Evolutionary conservation across 92 coral and sea anemone species (phyloP).

Genomic region (Epizoanthus ramosus): DNA sequence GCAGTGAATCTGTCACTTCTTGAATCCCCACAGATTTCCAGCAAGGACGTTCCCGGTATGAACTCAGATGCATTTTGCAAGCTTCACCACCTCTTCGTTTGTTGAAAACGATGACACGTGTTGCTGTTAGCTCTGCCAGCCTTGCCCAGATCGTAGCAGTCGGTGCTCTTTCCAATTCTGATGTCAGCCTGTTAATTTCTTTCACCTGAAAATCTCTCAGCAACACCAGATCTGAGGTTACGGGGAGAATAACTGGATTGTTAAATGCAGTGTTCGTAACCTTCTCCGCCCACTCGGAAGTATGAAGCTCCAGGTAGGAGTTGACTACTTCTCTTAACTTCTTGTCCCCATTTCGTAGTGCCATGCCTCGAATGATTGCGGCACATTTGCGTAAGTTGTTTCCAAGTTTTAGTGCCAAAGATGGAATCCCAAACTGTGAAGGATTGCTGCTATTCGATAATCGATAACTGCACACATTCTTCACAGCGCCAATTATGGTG

Average conservation of each 20-base stretch:
- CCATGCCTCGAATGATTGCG: constrained; percentile 19
- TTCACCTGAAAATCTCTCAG: neutral
- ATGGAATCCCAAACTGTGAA: constrained; percentile 8
- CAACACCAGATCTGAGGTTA: constrained; percentile 13
- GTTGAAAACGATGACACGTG: constrained; percentile 56
- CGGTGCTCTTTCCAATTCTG: neutral
- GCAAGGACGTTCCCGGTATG: neutral
- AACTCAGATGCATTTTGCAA: neutral
- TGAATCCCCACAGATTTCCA: constrained; percentile 14
- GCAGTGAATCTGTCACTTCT: neutral
- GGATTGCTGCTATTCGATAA: neutral
- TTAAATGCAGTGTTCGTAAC: neutral
- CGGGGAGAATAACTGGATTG: neutral
- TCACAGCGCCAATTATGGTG: too few relatives aligned
- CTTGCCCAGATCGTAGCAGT: constrained; percentile 29
- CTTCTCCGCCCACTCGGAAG: neutral
- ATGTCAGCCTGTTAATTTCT: neutral
- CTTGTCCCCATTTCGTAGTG: neutral
- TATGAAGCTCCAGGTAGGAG: neutral
- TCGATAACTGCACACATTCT: neutral
- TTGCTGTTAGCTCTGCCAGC: constrained; percentile 49
- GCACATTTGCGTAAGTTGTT: constrained; percentile 49
- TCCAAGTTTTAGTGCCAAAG: constrained; percentile 48
- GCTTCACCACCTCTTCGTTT: constrained; percentile 49
- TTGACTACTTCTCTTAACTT: neutral